Evolutionary conservation across 2,888 invertebrate genomes (phyloP), one percentile per base, ranked within the genome.

Genomic region (Drosophila lutescens): DNA sequence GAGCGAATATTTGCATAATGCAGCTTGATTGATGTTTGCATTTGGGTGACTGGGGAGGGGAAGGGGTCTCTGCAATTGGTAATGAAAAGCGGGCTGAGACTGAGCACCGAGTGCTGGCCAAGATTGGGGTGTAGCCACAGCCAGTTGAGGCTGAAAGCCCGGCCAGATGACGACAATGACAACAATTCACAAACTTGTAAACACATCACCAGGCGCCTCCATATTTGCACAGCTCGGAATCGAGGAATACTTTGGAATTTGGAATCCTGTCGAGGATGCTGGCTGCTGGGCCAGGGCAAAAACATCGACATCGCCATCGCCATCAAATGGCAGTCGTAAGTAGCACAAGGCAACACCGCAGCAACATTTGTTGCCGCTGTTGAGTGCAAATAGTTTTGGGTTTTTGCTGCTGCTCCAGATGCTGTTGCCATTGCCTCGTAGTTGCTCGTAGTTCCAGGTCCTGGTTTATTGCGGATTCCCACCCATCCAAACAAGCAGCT

Each of bases 121-220:
- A 55, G 41, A 75, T 56, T 43, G 41, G 30, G 30, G 30, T 30
- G 30, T 6, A 40, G n/a, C 40, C 34, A 50, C 17, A 55, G 36
- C 36, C 23, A 36, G 30, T 30, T 15, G 49, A 30, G 26, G 26
- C 26, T 26, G 26, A 26, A 26, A 60, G 60, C 66, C 66, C 49
- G 34, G 34, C 66, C 63, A 67, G 81, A 68, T 88, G 89, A 81
- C 82, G 88, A 78, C 89, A 76, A 78, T 82, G 89, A 87, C 86
- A 86, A 80, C 89, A 76, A 81, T 89, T 87, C 88, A 68, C 88
- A 85, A 71, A 87, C 69, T 76, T 89, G 89, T 89, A 83, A 83
- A 83, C 89, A 87, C 74, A 74, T 79, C 78, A 71, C 74, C 71
- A 70, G 74, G 76, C 74, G 83, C 71, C 68, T 67, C 56, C 66